A percentile compares a stretch with the other conserved stretches of the same genome.
phyloP scores from a whole-genome alignment of 2,797 vertebrate genomes.

The Galagoides demidoff region DNA sequence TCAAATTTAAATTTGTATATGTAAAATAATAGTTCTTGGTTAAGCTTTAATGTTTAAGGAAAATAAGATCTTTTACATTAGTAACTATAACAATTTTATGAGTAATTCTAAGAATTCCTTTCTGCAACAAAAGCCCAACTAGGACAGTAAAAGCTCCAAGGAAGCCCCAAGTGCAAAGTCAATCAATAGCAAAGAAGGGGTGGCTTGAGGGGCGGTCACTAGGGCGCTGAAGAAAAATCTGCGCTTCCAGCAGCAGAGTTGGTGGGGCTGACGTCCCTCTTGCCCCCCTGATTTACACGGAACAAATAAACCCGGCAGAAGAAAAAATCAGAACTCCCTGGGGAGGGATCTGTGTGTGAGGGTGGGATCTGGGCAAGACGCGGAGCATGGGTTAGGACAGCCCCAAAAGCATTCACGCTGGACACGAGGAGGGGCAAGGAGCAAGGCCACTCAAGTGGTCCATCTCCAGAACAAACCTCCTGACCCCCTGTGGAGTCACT shows the following conservation, averaged over 20 bases:
- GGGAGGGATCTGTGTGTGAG: not conserved
- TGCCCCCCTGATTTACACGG: not conserved
- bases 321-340: not conserved
- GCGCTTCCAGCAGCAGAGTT: not conserved
- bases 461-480: not conserved
- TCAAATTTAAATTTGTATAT: conserved; percentile 11
- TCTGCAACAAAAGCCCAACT: not conserved
- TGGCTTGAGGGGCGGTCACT: not conserved
- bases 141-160: not conserved
- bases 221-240: not conserved
- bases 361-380: not conserved
- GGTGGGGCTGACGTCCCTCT: not conserved
- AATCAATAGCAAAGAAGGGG: not conserved
- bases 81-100: not conserved
- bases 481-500: not conserved
- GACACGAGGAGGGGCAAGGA: not conserved
- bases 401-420: not conserved
- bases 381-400: not conserved
- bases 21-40: not conserved
- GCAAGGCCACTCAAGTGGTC: not conserved
- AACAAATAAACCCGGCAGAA: not conserved
- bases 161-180: not conserved
- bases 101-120: not conserved
- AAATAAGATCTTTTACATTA: not conserved
- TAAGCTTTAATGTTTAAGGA: conserved; percentile 16